phyloP scores from a whole-genome alignment of 2,797 vertebrate species.

The Sylvia borin region DNA sequence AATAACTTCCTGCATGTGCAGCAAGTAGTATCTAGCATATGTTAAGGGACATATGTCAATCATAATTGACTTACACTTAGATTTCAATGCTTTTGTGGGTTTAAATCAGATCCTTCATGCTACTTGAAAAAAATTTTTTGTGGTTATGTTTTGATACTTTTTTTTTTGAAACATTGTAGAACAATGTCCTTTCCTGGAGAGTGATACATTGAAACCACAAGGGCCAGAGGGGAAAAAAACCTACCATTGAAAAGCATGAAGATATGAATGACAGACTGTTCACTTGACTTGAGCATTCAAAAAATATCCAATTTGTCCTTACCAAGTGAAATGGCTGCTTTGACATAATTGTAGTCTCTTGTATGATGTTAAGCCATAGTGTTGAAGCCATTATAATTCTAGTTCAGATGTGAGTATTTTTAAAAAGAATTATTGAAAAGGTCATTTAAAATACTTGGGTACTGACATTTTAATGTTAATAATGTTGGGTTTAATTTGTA shows the following conservation, averaged over 20 bases:
- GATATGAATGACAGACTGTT: slow-evolving; percentile 58
- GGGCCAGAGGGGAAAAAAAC: slow-evolving; percentile 56
- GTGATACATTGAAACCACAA: slow-evolving; percentile 52
- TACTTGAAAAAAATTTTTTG: background rate
- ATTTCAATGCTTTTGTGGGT: slow-evolving; percentile 47
- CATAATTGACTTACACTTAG: slow-evolving; percentile 27
- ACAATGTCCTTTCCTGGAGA: slow-evolving; percentile 46
- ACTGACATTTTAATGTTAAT: slow-evolving; percentile 20
- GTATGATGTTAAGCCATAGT: slow-evolving; percentile 18
- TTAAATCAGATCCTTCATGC: slow-evolving; percentile 56
- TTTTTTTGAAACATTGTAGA: slow-evolving; percentile 53
- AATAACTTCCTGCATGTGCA: background rate
- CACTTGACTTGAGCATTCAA: slow-evolving; percentile 54
- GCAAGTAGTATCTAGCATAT: background rate
- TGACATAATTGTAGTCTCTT: slow-evolving; percentile 22
- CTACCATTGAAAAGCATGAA: slow-evolving; percentile 55
- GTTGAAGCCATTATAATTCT: slow-evolving; percentile 33
- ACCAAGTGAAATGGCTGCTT: slow-evolving; percentile 42
- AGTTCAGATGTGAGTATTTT: slow-evolving; percentile 26
- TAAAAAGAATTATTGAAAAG: slow-evolving; percentile 4
- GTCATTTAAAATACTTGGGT: background rate
- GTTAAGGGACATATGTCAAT: slow-evolving; percentile 38
- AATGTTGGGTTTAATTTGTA: background rate
- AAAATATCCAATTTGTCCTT: slow-evolving; percentile 61
- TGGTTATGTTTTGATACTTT: slow-evolving; percentile 36